A percentile compares a stretch with the other conserved stretches of the same genome.
Conservation (phyloP, 2,888 invertebrate genomes). For the Thysanoteuthis rhombus region DNA sequence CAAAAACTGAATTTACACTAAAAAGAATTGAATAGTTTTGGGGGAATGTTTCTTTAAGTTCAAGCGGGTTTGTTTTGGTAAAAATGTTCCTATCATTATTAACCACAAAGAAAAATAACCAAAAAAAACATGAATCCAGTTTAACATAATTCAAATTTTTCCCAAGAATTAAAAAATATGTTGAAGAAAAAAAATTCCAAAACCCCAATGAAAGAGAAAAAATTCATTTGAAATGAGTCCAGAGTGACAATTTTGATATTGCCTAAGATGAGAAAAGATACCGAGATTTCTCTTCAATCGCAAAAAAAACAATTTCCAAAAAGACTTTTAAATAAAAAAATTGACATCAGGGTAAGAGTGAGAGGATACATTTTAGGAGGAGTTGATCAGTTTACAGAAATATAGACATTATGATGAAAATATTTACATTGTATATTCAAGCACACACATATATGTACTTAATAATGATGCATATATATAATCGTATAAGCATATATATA, state of each 20-base stretch:
- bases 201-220: neutral
- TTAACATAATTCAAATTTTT: neutral
- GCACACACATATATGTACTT: neutral
- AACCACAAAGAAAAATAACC: neutral
- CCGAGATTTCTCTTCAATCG: neutral
- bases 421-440: neutral
- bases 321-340: neutral
- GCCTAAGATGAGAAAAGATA: neutral
- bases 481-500: too few species aligned
- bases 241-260: neutral
- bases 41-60: constrained; percentile 12
- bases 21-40: neutral
- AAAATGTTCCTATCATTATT: constrained; percentile 12
- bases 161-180: neutral
- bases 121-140: neutral
- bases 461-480: neutral
- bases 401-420: neutral
- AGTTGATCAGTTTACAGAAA: neutral
- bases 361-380: neutral
- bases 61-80: neutral
- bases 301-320: neutral
- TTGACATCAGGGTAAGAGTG: neutral
- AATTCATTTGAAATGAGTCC: neutral
- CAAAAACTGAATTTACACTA: constrained; percentile 12
- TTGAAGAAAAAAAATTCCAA: neutral